Evolutionary conservation across 1,140 invertebrate species (phyloP).

Genomic region (Samia ricini): DNA sequence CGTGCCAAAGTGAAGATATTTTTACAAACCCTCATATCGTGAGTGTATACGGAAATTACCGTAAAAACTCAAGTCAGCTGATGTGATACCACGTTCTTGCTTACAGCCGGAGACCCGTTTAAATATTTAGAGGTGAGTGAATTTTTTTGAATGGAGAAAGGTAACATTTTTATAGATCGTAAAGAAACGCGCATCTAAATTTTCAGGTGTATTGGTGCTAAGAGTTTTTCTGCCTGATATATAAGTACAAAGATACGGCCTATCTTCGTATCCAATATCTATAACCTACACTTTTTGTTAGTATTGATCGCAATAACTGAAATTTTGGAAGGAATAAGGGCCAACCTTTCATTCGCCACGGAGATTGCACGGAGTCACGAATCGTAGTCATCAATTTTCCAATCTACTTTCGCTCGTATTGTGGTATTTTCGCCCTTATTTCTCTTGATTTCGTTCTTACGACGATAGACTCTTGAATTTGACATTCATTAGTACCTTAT

Average conservation of each 20-base stretch:
- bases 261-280: background rate
- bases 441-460: background rate
- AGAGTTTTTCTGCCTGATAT: background rate
- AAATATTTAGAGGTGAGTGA: slow-evolving; percentile 33
- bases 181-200: slow-evolving; percentile 33
- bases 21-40: background rate
- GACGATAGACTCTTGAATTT: background rate
- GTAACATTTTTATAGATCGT: slow-evolving; percentile 36
- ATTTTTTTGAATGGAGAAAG: slow-evolving; percentile 27
- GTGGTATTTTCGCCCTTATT: background rate
- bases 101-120: slow-evolving; percentile 23
- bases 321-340: background rate
- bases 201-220: slow-evolving; percentile 22
- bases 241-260: background rate
- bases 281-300: background rate
- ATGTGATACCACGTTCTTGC: slow-evolving; percentile 13
- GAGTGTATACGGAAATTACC: slow-evolving; percentile 14
- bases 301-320: background rate
- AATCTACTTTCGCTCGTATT: background rate
- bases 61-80: slow-evolving; percentile 18
- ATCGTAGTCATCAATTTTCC: background rate
- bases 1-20: background rate
- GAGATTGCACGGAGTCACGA: background rate
- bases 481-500: background rate
- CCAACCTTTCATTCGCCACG: background rate